A percentile compares a stretch with the other conserved stretches of the same genome.
Conservation (phyloP, 1,140 invertebrate genomes). For the Heliothis virescens region DNA sequence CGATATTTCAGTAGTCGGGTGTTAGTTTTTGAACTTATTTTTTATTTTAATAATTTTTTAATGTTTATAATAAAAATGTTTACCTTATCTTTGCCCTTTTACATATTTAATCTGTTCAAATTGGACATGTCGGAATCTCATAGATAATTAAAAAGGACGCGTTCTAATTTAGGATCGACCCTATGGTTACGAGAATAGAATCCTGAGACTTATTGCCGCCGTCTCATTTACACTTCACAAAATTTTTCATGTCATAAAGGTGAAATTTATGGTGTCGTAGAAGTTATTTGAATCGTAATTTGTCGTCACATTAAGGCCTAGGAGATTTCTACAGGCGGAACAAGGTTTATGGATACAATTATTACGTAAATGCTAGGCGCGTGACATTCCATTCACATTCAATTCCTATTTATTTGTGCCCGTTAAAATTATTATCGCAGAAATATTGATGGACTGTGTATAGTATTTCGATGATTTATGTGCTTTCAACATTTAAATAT, state of each 20-base stretch:
- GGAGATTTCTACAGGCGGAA: slow-evolving; percentile 11
- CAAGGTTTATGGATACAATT: not conserved
- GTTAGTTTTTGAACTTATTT: no score
- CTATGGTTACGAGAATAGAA: slow-evolving; percentile 17
- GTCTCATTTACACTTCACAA: not conserved
- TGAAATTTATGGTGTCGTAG: no score
- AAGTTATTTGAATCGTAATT: not conserved
- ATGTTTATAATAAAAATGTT: no score
- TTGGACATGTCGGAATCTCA: slow-evolving; percentile 18
- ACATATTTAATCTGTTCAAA: slow-evolving; percentile 14
- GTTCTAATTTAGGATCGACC: slow-evolving; percentile 20
- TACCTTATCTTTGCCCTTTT: slow-evolving; percentile 14
- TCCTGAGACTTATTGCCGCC: not conserved
- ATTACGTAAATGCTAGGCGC: not conserved
- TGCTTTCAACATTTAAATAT: not conserved
- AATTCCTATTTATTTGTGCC: slow-evolving; percentile 34
- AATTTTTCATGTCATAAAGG: no score
- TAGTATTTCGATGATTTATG: not conserved
- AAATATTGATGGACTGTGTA: slow-evolving; percentile 8
- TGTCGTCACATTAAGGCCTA: not conserved
- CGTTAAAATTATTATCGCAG: slow-evolving; percentile 16
- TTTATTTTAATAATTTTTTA: no score
- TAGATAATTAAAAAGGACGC: slow-evolving; percentile 30
- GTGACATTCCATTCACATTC: slow-evolving; percentile 16
- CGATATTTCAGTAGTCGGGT: no score